A percentile compares a stretch with the other conserved stretches of the same genome.
Evolutionary conservation across 2,113 vertebrate species (phyloP).

Genomic region (Melierax canorus): DNA sequence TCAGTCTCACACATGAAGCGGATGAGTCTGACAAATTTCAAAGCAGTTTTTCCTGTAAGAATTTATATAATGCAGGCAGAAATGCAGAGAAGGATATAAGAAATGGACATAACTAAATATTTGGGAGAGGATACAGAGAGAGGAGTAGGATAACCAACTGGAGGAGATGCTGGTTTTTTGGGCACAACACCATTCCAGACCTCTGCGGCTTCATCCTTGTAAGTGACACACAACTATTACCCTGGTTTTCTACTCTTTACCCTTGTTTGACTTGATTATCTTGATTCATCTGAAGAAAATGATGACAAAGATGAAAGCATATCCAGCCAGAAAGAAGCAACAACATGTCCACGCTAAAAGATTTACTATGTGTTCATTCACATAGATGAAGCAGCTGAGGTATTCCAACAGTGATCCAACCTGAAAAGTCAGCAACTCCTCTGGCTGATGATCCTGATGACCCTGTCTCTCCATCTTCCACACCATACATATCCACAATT

Average conservation of each 20-base stretch:
- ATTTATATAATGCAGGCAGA: not conserved
- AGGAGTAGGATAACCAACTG: not conserved
- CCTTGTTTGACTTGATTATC: not conserved
- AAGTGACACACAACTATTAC: not conserved
- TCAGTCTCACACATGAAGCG: not conserved
- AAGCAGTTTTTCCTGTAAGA: not conserved
- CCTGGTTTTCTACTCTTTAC: not conserved
- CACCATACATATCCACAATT: not conserved
- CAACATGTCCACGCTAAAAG: not conserved
- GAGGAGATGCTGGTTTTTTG: not conserved
- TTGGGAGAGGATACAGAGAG: not conserved
- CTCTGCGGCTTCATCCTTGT: not conserved
- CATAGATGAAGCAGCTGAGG: not conserved
- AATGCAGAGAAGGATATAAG: not conserved
- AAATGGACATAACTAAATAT: not conserved
- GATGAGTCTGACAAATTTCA: not conserved
- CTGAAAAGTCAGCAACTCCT: not conserved
- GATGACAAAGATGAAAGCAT: not conserved
- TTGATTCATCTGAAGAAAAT: not conserved
- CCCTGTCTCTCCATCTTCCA: not conserved
- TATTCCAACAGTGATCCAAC: not conserved
- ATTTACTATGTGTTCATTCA: not conserved
- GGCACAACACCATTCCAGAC: not conserved
- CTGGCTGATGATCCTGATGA: not conserved
- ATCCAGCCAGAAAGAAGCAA: not conserved